Evolutionary conservation across 2,113 vertebrate species (phyloP).

Genomic region (Chelonoidis abingdonii): DNA sequence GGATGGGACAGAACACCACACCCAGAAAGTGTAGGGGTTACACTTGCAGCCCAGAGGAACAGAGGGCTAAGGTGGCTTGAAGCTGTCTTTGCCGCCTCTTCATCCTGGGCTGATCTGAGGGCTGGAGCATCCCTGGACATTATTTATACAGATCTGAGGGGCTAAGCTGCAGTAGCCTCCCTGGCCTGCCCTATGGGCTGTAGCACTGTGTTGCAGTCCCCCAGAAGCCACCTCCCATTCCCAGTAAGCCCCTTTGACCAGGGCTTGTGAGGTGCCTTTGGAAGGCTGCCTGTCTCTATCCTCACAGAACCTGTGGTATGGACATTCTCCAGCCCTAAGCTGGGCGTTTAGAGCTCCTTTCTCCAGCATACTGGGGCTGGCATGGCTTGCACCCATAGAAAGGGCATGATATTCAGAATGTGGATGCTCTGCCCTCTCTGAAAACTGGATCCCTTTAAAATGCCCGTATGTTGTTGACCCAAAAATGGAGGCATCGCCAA

Average conservation of each 20-base stretch:
- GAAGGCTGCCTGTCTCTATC: background rate
- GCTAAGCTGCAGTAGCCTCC: background rate
- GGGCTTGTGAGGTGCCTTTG: background rate
- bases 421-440: background rate
- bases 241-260: too few relatives aligned
- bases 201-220: background rate
- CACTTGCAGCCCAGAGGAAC: background rate
- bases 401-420: background rate
- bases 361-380: background rate
- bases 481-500: too few relatives aligned
- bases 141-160: background rate
- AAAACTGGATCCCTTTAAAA: accelerated
- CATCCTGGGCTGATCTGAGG: background rate
- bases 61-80: background rate
- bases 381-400: background rate
- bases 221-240: background rate
- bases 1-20: too few relatives aligned
- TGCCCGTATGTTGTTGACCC: too few relatives aligned
- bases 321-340: too few relatives aligned
- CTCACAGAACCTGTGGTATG: background rate
- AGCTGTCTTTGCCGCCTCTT: background rate
- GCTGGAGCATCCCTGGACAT: background rate
- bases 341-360: too few relatives aligned
- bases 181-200: background rate
- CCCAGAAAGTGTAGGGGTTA: too few relatives aligned